Base-by-base conservation (phyloP, 2,888 invertebrate species). In the Eulithis testata region DNA sequence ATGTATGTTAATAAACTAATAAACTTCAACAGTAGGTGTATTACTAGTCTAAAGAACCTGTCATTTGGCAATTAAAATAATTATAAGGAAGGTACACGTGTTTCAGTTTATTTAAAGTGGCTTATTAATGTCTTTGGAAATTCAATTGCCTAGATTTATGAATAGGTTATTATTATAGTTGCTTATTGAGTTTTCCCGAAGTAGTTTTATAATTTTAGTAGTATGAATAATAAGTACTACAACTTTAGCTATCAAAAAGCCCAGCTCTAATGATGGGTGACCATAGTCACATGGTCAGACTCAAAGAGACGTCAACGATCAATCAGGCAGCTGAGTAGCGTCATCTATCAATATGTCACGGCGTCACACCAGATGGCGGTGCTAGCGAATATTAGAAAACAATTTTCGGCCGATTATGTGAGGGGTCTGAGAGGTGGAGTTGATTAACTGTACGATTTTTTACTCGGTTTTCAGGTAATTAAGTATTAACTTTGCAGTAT, bases 321-420 rank as follows among this genome's bases (percentile, higher is more conserved):
- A 91, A 91, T 91, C 91, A 91, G 84, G 77, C 80, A 71, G 77
- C 80, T 80, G 85, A 85, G 86, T 87, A 85, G 85, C 88, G 87
- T 85, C 91, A 91, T 92, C 90, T 90, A 91, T 91, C 92, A 91
- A 89, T 84, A 78, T 87, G 90, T 90, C 90, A 87, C 72, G 76
- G 80, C 76, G 75, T 80, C 77, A 82, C 87, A 82, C 88, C 91
- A 92, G 90, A 91, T 91, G 92, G 90, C 89, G 86, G 85, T 79
- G 88, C 85, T 77, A 81, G 77, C 81, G 80, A 85, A 83, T 86
- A 91, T 91, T 91, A 87, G 86, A 86, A 89, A 89, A 88, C 84
- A 87, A 90, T 91, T 89, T 90, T 86, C 82, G 79, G 76, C 74
- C 74, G 78, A 76, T 78, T 77, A 79, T 76, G 61, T 68, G 70